Evolutionary conservation across 2,797 vertebrate genomes (phyloP), one percentile per base, ranked within the genome.

Genomic region (Microcaecilia unicolor): DNA sequence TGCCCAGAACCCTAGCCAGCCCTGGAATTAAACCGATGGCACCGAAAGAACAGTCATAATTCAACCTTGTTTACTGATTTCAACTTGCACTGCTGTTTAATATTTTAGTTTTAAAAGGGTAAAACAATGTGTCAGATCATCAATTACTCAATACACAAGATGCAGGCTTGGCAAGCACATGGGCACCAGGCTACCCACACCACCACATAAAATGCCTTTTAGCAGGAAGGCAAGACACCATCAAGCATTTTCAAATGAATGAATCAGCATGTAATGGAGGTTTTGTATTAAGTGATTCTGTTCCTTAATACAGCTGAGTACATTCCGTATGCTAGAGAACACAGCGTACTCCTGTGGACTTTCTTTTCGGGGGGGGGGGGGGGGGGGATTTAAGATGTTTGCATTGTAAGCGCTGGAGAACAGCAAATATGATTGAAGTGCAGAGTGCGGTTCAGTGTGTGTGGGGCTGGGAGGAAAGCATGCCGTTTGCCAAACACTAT

Each of bases 331-430:
- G 35, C 52, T 19, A 8, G 32, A 41, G 54, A 44, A 32, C 37
- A 23, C 38, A 17, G 22, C 9, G 55, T 9, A 8, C 41, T 6
- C 39, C 31, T 1, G 34, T 6, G 9, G 31, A 0, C 22, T 41
- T 16, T 1, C 13, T 47, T 11, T 31, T 23, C 42, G 22, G 12
- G 61, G 36, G 27, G 55, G n/a, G n/a, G n/a, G n/a, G n/a, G n/a
- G n/a, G n/a, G n/a, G n/a, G n/a, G n/a, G n/a, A n/a, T n/a, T 50
- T 40, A 30, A 31, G 51, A 42, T 29, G 40, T 58, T 50, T 6
- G 60, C 42, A 59, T 48, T 48, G 48, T 60, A 48, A 67, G 53
- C 51, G 63, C 56, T 70, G 51, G 46, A 55, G 51, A 47, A 4
- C 20, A 3, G 44, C 50, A 7, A 43, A 43, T 15, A 41, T 50